Evolutionary conservation across 2,797 vertebrate genomes (phyloP).

Genomic region (Gallirallus australis): DNA sequence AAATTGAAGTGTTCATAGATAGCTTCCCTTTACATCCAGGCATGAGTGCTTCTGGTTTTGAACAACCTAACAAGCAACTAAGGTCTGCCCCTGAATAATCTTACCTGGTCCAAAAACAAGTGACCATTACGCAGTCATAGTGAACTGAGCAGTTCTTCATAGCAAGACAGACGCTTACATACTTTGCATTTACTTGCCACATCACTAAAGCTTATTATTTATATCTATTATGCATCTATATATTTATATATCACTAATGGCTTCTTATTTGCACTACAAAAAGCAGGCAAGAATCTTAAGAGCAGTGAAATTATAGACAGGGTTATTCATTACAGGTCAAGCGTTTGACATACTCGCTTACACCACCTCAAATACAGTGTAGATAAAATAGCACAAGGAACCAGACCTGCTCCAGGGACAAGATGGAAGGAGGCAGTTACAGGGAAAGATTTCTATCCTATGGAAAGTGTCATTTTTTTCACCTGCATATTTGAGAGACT

Average conservation of each 20-base stretch:
- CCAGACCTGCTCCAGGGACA: background rate
- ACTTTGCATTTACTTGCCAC: background rate
- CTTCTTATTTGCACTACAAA: background rate
- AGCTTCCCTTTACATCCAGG: background rate
- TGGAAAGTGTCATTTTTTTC: background rate
- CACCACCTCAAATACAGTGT: background rate
- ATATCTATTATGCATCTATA: background rate
- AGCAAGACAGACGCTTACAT: background rate
- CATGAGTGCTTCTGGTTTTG: background rate
- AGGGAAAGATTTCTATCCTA: background rate
- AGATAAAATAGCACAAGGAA: background rate
- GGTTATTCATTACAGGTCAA: background rate
- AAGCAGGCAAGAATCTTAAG: background rate
- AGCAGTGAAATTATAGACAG: background rate
- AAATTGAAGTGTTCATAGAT: background rate
- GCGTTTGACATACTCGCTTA: background rate
- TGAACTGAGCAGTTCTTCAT: background rate
- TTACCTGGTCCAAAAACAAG: background rate
- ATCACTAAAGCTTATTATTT: background rate
- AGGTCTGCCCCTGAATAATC: background rate
- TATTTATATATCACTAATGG: background rate
- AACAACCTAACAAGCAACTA: background rate
- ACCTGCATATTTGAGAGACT: background rate
- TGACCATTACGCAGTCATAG: background rate
- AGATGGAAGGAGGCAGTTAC: background rate